A percentile compares a stretch with the other conserved stretches of the same genome.
Evolutionary conservation across 2,888 invertebrate species (phyloP).

Genomic region (Monopis laevigella): DNA sequence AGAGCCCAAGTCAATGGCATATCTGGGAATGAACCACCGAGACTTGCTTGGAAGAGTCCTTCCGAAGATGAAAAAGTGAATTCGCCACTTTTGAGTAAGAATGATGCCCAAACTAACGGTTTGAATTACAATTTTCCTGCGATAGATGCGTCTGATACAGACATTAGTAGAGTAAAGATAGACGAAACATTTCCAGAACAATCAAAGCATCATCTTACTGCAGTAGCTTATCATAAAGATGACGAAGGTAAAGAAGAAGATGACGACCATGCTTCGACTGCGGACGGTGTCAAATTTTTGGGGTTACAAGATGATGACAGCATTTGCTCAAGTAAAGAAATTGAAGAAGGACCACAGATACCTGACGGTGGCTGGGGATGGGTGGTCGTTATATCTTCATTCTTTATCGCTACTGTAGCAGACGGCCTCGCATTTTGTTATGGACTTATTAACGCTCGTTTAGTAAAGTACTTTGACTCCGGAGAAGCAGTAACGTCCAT

Average conservation of each 20-base stretch:
- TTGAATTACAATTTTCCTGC: constrained; percentile 10
- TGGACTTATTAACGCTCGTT: constrained; percentile 84
- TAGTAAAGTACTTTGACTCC: constrained; percentile 78
- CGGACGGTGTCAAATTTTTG: constrained; percentile 61
- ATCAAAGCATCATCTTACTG: constrained; percentile 30
- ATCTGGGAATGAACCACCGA: constrained; percentile 50
- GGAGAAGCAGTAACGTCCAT: constrained; percentile 87
- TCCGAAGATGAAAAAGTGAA: constrained; percentile 61
- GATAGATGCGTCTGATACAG: not conserved
- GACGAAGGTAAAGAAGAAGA: constrained; percentile 28
- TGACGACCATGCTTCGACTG: constrained; percentile 53
- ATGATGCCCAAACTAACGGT: constrained; percentile 43
- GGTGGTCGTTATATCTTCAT: constrained; percentile 88
- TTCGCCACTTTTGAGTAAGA: constrained; percentile 46
- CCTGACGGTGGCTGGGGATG: constrained; percentile 94
- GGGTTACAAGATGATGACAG: constrained; percentile 61
- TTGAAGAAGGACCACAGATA: constrained; percentile 64
- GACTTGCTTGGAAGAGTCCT: constrained; percentile 49
- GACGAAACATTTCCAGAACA: constrained; percentile 29
- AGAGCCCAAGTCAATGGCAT: constrained; percentile 53
- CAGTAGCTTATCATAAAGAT: constrained; percentile 38
- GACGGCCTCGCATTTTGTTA: constrained; percentile 95
- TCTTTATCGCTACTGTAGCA: constrained; percentile 87
- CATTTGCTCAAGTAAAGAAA: constrained; percentile 47
- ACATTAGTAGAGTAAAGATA: not conserved